Evolutionary conservation across 2,113 vertebrate species (phyloP), one percentile per base, ranked within the genome.

Genomic region (Seriola dumerili): DNA sequence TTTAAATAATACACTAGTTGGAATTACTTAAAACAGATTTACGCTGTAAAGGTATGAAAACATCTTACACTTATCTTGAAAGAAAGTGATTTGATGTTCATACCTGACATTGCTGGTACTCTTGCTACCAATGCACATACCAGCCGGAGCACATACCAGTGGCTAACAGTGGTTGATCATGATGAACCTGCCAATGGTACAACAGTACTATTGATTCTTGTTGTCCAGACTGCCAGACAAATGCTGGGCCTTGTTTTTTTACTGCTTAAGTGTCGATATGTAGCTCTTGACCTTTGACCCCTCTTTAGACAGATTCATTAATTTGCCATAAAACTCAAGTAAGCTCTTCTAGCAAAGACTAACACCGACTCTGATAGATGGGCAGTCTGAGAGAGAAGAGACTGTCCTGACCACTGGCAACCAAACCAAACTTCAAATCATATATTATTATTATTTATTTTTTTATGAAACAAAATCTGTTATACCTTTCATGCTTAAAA

Each of bases 231-330:
- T 65, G 55, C 46, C 40, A 10, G 69, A 69, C 73, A 62, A 54
- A 58, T 12, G 3, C 48, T 72, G 57, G 54, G 38, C 19, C 73
- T n/a, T 55, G 17, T 57, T 58, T 23, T 29, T 38, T 61, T 72
- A 77, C 62, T 75, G 14, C 75, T 67, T 42, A 25, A 75, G 64
- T 72, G 81, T 86, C 83, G 86, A 78, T 86, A 66, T 63, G 54
- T 29, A 55, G 67, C 77, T 62, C 81, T 67, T 90, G 72, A 85
- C 84, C 77, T 58, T 67, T 19, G 44, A 90, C 77, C 77, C 84
- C 66, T 85, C 17, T 89, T 92, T 78, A 81, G 13, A 69, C 34
- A 46, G 14, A 34, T 55, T 75, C 72, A 73, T 38, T 80, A 67
- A 77, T 48, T 42, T 71, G 44, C 64, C 67, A 61, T 88, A 78